Conservation (phyloP, 2,113 vertebrate genomes). For the Pholis gunnellus region DNA sequence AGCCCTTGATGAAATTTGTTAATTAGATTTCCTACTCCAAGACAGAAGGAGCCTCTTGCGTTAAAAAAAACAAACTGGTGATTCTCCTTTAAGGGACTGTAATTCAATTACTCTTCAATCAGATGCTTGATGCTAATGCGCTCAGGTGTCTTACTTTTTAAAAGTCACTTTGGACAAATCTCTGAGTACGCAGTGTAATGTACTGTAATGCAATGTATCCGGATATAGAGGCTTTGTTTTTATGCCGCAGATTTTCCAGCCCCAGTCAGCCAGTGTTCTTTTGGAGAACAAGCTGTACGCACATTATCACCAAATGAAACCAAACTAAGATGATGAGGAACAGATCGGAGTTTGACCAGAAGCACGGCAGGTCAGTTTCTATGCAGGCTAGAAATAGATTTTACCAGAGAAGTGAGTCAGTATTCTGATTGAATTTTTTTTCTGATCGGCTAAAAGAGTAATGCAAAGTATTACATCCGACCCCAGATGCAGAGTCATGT, state of each 20-base stretch:
- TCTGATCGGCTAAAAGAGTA: not conserved
- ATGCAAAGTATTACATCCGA: not conserved
- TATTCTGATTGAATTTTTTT: not conserved
- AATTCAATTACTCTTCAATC: slow-evolving; percentile 17
- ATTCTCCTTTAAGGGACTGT: not conserved
- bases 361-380: not conserved
- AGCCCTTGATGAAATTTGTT: slow-evolving; percentile 19
- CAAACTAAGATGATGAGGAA: slow-evolving; percentile 11
- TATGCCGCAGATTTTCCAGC: not conserved
- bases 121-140: not conserved
- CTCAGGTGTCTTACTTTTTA: not conserved
- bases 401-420: not conserved
- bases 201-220: too few species aligned
- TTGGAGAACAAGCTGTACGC: not conserved
- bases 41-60: slow-evolving; percentile 17
- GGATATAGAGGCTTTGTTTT: not conserved
- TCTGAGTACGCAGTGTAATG: not conserved
- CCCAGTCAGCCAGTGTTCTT: not conserved
- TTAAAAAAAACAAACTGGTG: not conserved
- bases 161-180: not conserved
- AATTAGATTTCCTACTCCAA: slow-evolving; percentile 40
- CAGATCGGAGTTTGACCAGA: slow-evolving; percentile 1
- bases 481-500: not conserved
- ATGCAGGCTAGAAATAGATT: not conserved
- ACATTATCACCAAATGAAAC: slow-evolving; percentile 6